Conservation (phyloP, 92 coral and sea anemone species). For the Umimayanthus kanabou region DNA sequence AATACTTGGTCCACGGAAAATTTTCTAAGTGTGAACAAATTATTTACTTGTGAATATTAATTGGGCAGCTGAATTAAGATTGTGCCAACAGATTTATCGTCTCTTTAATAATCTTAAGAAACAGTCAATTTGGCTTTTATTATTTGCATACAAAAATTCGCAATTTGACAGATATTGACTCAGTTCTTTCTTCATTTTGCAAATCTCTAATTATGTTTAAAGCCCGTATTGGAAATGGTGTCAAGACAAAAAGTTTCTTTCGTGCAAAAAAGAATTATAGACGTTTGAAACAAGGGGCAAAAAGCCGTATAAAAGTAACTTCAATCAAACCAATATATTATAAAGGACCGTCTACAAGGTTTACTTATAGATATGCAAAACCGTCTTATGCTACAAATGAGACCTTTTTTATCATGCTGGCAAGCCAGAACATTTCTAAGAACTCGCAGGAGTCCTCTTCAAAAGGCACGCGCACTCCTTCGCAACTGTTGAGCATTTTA, state of each 20-base stretch:
- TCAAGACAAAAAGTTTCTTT: neutral
- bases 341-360: no score
- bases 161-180: constrained; percentile 29
- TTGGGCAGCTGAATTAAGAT: constrained; percentile 13
- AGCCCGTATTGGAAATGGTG: neutral
- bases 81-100: neutral
- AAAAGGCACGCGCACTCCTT: no score
- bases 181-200: neutral
- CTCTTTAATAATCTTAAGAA: constrained; percentile 2
- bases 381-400: no score
- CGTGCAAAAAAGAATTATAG: neutral
- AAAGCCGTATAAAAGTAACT: neutral
- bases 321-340: no score
- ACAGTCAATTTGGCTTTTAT: constrained; percentile 14
- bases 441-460: no score
- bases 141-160: constrained; percentile 9
- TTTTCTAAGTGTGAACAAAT: neutral
- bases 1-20: neutral
- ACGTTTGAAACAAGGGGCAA: neutral
- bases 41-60: neutral
- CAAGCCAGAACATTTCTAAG: no score
- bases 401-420: no score
- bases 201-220: neutral
- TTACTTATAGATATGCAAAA: no score
- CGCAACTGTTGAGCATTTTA: no score